phyloP scores from a whole-genome alignment of 1,140 invertebrate genomes.

The Oedothorax gibbosus region DNA sequence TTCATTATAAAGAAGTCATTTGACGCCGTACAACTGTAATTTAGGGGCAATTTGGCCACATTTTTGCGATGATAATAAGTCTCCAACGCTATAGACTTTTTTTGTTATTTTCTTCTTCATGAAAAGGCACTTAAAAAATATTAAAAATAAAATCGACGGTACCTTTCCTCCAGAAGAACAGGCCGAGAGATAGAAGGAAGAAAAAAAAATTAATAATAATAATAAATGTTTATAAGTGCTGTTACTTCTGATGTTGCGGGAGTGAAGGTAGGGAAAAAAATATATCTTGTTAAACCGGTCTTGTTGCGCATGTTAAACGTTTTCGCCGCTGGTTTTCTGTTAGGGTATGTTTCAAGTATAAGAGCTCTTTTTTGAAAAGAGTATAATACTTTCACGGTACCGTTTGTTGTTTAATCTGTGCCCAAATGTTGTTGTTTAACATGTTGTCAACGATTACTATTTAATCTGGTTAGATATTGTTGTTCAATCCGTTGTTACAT shows the following conservation, averaged over 20 bases:
- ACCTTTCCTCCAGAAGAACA: not conserved
- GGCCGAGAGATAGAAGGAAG: not conserved
- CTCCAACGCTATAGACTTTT: constrained; percentile 39
- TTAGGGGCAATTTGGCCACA: constrained; percentile 55
- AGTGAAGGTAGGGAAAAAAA: not conserved
- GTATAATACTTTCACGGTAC: too few species aligned
- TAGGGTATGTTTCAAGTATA: constrained; percentile 1
- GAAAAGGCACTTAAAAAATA: constrained; percentile 40
- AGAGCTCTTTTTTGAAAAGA: too few species aligned
- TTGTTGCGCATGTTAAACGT: constrained; percentile 20
- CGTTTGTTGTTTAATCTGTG: too few species aligned
- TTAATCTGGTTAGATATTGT: too few species aligned
- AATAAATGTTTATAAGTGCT: constrained; percentile 11
- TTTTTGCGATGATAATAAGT: constrained; percentile 54
- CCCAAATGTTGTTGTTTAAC: too few species aligned
- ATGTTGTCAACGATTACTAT: too few species aligned
- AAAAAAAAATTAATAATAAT: constrained; percentile 4
- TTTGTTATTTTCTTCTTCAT: constrained; percentile 17
- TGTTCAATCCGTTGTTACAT: too few species aligned
- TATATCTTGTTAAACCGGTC: constrained; percentile 45
- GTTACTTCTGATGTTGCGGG: constrained; percentile 2
- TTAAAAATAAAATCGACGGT: constrained; percentile 50
- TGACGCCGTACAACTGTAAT: constrained; percentile 49
- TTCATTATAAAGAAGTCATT: constrained; percentile 59
- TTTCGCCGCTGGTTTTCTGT: constrained; percentile 28